Evolutionary conservation across 2,888 invertebrate genomes (phyloP).

Genomic region (Lepidocyrtinus sp.): DNA sequence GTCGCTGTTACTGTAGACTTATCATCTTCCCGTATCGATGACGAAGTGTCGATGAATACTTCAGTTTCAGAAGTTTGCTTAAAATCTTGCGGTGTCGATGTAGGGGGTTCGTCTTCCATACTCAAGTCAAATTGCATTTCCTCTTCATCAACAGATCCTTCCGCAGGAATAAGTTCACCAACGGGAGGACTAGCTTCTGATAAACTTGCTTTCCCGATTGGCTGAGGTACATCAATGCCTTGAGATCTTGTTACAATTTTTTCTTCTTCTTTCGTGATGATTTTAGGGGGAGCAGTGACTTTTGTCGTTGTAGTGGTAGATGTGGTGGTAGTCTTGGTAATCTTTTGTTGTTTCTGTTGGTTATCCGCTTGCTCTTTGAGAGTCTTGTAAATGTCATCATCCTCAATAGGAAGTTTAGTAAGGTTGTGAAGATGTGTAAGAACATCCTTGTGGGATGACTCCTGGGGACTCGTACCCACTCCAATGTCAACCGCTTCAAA

Average conservation of each 20-base stretch:
- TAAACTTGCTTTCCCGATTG: slow-evolving; percentile 37
- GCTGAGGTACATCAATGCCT: slow-evolving; percentile 60
- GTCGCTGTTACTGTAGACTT: slow-evolving; percentile 28
- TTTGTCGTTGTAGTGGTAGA: background rate
- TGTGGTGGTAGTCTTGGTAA: background rate
- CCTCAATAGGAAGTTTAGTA: slow-evolving; percentile 62
- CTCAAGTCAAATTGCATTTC: slow-evolving; percentile 69
- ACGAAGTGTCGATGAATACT: slow-evolving; percentile 30
- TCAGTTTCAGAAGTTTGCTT: slow-evolving; percentile 34
- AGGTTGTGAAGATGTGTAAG: slow-evolving; percentile 67
- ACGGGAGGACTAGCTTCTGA: slow-evolving; percentile 44
- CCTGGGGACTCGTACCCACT: slow-evolving; percentile 66
- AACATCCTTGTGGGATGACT: slow-evolving; percentile 62
- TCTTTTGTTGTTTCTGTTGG: background rate
- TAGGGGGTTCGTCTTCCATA: slow-evolving; percentile 65
- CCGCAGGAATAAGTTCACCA: slow-evolving; percentile 35
- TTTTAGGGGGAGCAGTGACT: background rate
- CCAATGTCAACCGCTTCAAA: slow-evolving; percentile 63
- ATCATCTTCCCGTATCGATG: slow-evolving; percentile 19
- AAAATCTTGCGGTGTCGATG: slow-evolving; percentile 21
- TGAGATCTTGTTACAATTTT: slow-evolving; percentile 52
- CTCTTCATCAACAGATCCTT: slow-evolving; percentile 63
- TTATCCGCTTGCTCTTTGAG: slow-evolving; percentile 52
- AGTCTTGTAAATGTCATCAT: slow-evolving; percentile 68
- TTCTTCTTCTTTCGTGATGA: slow-evolving; percentile 27